Evolutionary conservation across 2,113 vertebrate species (phyloP), one percentile per base, ranked within the genome.

Genomic region (Thunnus thynnus): DNA sequence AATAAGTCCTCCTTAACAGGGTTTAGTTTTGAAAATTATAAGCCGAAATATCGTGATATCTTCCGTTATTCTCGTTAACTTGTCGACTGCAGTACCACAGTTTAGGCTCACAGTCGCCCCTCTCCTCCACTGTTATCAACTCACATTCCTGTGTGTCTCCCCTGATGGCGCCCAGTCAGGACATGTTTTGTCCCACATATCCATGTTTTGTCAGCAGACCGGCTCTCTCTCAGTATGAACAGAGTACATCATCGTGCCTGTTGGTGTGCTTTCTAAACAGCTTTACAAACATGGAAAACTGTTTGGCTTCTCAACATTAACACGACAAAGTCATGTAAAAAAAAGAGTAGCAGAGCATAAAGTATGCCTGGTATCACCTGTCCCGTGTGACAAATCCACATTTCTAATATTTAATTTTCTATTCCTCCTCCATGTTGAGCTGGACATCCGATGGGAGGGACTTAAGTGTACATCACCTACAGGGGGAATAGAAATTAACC

Each of bases 381-480:
- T 13, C 2, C 7, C 8, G 22, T 13, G 46, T 17, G 20, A 32
- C 12, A 25, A 13, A 30, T 30, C n/a, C 20, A n/a, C 48, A 16
- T 56, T 47, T 50, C 0, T 13, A 14, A 17, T 8, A 9, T 41
- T 46, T 50, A 6, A 55, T 20, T n/a, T 9, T 11, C 27, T 36
- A 30, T 14, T 44, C 13, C 22, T 41, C 6, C 51, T 12, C n/a
- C n/a, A 13, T 22, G 17, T 27, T 20, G 17, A 9, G 6, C 17
- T 5, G 50, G 70, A 51, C 57, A 25, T 17, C 41, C n/a, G 13
- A 64, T 76, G 90, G 92, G 92, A 83, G 92, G 90, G 89, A 72
- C 91, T 86, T 79, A 72, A 74, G 7, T 9, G 56, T 44, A n/a
- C 86, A 83, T 85, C 87, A 73, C 78, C 48, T 44, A 22, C 62